phyloP scores from a whole-genome alignment of 2,888 invertebrate genomes.

The Phaedon cochleariae region DNA sequence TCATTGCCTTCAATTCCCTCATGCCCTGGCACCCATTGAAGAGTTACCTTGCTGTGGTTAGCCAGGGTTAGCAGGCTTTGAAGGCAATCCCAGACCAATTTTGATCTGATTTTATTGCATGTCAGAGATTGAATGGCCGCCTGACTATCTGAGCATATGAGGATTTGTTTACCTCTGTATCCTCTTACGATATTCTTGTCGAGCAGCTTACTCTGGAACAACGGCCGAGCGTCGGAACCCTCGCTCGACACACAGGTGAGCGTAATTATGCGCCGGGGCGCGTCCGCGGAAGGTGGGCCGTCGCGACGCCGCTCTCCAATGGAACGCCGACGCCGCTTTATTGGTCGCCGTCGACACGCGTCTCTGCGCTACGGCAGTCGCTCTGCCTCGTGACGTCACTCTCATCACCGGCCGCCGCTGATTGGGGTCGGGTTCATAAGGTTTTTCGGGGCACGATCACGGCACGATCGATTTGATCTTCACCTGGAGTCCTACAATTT shows the following conservation, averaged over 20 bases:
- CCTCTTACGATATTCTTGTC: too few relatives aligned
- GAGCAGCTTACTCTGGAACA: too few relatives aligned
- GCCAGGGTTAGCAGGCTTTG: too few relatives aligned
- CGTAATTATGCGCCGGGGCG: conserved; percentile 52
- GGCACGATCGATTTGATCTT: neutral
- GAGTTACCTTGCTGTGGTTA: too few relatives aligned
- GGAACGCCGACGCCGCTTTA: conserved; percentile 55
- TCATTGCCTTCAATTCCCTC: too few relatives aligned
- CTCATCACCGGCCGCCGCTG: conserved; percentile 48
- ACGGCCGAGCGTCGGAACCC: too few relatives aligned
- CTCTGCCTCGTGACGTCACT: conserved; percentile 57
- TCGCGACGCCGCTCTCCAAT: conserved; percentile 60
- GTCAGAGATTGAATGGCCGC: too few relatives aligned
- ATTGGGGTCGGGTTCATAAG: conserved; percentile 10
- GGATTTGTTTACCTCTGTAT: too few relatives aligned
- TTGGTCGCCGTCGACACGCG: conserved; percentile 58
- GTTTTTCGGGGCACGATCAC: neutral
- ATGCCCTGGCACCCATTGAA: too few relatives aligned
- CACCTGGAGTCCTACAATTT: neutral
- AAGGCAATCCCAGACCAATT: too few relatives aligned
- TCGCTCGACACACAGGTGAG: conserved; percentile 39
- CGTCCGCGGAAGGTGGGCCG: conserved; percentile 54
- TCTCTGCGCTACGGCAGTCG: conserved; percentile 37
- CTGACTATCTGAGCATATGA: too few relatives aligned
- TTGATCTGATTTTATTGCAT: too few relatives aligned